Base-by-base conservation (phyloP, 2,888 invertebrate genomes). In the Orthosia incerta region DNA sequence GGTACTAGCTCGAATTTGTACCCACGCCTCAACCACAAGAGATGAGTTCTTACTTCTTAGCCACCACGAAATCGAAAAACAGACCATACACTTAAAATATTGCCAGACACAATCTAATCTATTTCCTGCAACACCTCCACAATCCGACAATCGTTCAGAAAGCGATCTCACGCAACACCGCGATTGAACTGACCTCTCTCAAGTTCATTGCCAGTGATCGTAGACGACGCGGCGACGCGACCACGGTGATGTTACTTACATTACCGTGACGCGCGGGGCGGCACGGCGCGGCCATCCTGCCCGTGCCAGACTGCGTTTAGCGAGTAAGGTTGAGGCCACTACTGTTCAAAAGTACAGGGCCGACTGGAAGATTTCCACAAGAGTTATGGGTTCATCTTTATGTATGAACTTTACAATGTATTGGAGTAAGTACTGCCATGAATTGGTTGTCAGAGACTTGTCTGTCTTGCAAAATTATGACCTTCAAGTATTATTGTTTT, bases 131-230 rank as follows among this genome's bases (percentile, higher is more conserved):
- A 51, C 31, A 9, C 50, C 16, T 26, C 18, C 2, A 31, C 15
- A 2, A 45, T 31, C 26, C 18, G 0, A 31, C 15, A 2, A 53
- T 46, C 26, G 74, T 65, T n/a, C 72, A 79, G 46, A 59, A 46
- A 56, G 15, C 50, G 31, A 73, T 72, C 79, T 45, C 79, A 64
- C 62, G 16, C 48, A 65, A 55, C 45, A 57, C 50, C 65, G 71
- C 73, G 80, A 86, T 83, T 76, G 76, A 82, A 89, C 92, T 91
- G 91, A 91, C 91, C 92, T 92, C 82, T 87, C 85, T 48, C 89
- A 92, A 91, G 92, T 91, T 92, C 92, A 92, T 79, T 92, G 89
- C 74, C 89, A 80, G 85, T 78, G 87, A 74, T 83, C 71, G 63
- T 26, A 71, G 70, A 77, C 74, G 53, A 23, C 50, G 60, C 45